A percentile compares a stretch with the other conserved stretches of the same genome.
Evolutionary conservation across 2,888 invertebrate genomes (phyloP).

Genomic region (Platerodrilus igneus): DNA sequence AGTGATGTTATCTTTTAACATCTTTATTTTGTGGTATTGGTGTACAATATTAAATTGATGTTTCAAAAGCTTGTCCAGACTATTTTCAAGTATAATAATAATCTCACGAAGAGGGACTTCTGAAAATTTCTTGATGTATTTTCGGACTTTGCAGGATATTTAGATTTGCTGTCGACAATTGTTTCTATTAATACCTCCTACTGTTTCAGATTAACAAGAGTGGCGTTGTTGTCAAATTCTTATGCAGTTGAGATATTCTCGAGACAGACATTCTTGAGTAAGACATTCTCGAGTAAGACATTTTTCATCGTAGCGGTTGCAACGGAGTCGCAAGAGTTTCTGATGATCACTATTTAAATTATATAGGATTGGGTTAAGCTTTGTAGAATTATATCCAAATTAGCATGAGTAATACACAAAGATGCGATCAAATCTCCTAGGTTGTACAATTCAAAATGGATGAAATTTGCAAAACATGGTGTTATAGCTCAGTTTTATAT

Average conservation of each 20-base stretch:
- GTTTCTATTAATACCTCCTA: slow-evolving; percentile 1
- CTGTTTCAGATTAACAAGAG: not conserved
- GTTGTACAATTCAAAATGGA: slow-evolving; percentile 2
- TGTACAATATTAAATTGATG: not conserved
- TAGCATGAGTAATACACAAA: slow-evolving; percentile 1
- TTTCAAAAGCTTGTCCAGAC: not conserved
- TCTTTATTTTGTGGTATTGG: not conserved
- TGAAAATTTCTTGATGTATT: slow-evolving; percentile 2
- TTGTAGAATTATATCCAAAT: slow-evolving; percentile 8
- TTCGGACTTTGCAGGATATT: not conserved
- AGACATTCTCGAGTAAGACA: slow-evolving; percentile 1
- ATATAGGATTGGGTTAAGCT: slow-evolving; percentile 28
- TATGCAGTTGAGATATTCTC: not conserved
- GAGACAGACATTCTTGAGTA: not conserved
- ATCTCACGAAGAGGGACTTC: not conserved
- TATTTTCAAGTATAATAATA: not conserved
- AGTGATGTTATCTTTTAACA: not conserved
- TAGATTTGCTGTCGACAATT: slow-evolving; percentile 1
- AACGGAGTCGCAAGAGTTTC: not conserved
- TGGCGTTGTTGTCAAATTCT: not conserved
- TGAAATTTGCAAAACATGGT: slow-evolving; percentile 3
- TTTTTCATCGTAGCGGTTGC: not conserved
- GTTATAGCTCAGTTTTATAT: slow-evolving; percentile 13
- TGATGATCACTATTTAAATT: not conserved
- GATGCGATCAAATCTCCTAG: not conserved